Evolutionary conservation across 1,140 invertebrate species (phyloP).

Genomic region (Aphidius gifuensis): DNA sequence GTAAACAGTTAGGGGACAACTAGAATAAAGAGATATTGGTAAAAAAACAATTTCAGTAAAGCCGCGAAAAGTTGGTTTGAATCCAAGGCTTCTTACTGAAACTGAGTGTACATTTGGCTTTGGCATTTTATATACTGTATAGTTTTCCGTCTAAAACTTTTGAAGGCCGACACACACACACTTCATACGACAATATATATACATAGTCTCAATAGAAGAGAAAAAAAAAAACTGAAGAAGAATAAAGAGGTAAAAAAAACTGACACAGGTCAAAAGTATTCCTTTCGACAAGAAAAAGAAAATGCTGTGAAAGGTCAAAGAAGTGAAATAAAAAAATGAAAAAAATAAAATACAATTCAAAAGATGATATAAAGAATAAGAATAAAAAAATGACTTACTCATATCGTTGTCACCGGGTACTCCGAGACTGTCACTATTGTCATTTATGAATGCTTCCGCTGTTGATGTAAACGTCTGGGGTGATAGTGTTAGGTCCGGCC

Average conservation of each 20-base stretch:
- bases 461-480: slow-evolving; percentile 68
- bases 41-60: slow-evolving; percentile 26
- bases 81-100: no score
- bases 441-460: slow-evolving; percentile 67
- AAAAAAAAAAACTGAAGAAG: no score
- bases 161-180: no score
- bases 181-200: no score
- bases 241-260: not conserved
- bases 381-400: slow-evolving; percentile 44
- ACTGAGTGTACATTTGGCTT: slow-evolving; percentile 8
- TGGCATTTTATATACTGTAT: not conserved
- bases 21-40: slow-evolving; percentile 8
- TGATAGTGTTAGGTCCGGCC: slow-evolving; percentile 67
- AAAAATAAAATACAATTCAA: slow-evolving; percentile 1
- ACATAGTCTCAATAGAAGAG: no score
- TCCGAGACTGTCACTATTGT: slow-evolving; percentile 67
- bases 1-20: not conserved
- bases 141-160: not conserved
- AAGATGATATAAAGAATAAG: not conserved
- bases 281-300: not conserved
- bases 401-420: slow-evolving; percentile 58
- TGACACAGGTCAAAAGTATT: not conserved
- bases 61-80: slow-evolving; percentile 23
- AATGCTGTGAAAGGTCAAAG: not conserved
- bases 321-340: slow-evolving; percentile 10